Evolutionary conservation across 2,113 vertebrate species (phyloP).

Genomic region (Beaufortia kweichowensis): DNA sequence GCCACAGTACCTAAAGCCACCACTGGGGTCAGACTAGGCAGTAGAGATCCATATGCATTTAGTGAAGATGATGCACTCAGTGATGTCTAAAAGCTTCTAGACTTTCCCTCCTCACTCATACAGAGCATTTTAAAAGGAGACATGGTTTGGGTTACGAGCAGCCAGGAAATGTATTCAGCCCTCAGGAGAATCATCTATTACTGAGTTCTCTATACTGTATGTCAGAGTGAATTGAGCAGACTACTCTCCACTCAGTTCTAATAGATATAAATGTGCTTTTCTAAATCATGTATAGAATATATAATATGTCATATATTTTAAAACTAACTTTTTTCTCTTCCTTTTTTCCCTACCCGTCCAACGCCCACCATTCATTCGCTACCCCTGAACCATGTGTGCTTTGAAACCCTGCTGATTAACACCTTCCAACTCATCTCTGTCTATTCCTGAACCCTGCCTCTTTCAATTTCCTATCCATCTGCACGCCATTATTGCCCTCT

Average conservation of each 20-base stretch:
- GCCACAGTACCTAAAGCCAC: constrained; percentile 31
- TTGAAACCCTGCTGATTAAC: background rate
- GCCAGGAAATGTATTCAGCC: constrained; percentile 59
- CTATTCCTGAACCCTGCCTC: background rate
- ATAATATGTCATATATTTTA: background rate
- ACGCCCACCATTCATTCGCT: background rate
- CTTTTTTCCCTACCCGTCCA: constrained; percentile 28
- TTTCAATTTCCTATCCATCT: constrained; percentile 27
- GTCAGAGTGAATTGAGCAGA: constrained; percentile 27
- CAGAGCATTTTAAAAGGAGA: constrained; percentile 54
- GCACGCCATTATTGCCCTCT: background rate
- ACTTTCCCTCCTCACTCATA: constrained; percentile 46
- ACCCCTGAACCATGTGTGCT: background rate
- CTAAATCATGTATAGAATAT: constrained; percentile 5
- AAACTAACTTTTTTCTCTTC: constrained; percentile 15
- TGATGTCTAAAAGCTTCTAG: constrained; percentile 57
- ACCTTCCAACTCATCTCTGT: background rate
- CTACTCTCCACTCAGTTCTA: constrained; percentile 1
- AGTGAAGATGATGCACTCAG: constrained; percentile 43
- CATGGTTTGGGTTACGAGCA: constrained; percentile 58
- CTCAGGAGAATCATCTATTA: constrained; percentile 58
- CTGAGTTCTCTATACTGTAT: constrained; percentile 29
- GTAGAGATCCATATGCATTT: constrained; percentile 34
- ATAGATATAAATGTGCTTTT: background rate
- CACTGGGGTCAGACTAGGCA: constrained; percentile 40